Percentiles rank a stretch among this genome's conserved stretches.
phyloP scores from a whole-genome alignment of 2,113 vertebrate genomes.

The Stictonetta naevosa region DNA sequence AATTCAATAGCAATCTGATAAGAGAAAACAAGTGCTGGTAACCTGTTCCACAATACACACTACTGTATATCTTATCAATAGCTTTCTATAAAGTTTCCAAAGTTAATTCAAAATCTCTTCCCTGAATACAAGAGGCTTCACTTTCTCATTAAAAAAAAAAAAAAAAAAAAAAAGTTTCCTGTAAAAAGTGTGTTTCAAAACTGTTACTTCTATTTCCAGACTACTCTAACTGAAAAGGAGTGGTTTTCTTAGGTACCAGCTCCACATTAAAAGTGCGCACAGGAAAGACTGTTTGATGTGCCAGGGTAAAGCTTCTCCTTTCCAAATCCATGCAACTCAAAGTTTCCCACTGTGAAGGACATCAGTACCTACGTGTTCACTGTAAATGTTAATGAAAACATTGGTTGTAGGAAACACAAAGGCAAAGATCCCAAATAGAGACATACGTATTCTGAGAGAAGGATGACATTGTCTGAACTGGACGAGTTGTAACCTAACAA shows the following conservation, averaged over 20 bases:
- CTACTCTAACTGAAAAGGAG: background rate
- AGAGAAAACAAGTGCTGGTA: background rate
- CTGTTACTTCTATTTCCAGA: background rate
- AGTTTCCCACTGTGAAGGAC: background rate
- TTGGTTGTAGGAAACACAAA: background rate
- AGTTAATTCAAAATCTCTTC: background rate
- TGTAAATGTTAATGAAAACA: background rate
- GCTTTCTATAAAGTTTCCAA: background rate
- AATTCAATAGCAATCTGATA: background rate
- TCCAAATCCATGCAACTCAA: background rate
- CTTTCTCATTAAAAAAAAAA: background rate
- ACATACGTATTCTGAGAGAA: background rate
- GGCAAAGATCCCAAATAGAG: background rate
- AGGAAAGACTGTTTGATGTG: background rate
- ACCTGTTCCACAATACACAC: background rate
- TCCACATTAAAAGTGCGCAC: background rate
- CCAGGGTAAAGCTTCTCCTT: background rate
- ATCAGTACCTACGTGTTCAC: background rate
- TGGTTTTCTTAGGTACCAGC: background rate
- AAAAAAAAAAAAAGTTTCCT: background rate
- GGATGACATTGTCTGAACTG: background rate
- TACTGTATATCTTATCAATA: background rate
- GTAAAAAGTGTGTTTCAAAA: background rate
- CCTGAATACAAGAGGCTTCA: background rate
- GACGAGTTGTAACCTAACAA: background rate